These are phyloP conservation scores for Campoplex capitator DNA, from an alignment of 2,888 invertebrate genomes.

Conservation along the genomic window DNA sequence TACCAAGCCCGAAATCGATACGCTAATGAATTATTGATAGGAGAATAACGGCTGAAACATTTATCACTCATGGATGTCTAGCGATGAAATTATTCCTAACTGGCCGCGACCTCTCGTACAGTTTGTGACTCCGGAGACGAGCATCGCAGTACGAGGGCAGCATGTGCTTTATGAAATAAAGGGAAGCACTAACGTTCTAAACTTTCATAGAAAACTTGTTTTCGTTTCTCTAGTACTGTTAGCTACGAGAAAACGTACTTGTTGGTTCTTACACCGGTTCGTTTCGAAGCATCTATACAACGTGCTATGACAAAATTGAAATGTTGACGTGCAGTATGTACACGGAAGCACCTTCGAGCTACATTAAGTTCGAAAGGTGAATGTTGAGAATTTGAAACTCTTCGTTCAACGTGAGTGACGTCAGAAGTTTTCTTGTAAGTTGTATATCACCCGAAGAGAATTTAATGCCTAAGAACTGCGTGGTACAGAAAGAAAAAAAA, in stretches of 20 bases:
- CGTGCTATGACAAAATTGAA: slow-evolving; percentile 8
- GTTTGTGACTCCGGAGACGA: slow-evolving; percentile 2
- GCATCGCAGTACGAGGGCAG: not conserved
- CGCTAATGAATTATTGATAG: slow-evolving; percentile 23
- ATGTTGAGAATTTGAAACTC: not conserved
- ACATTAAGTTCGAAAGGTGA: not conserved
- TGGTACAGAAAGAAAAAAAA: not conserved
- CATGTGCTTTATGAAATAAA: slow-evolving; percentile 2
- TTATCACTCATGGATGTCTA: slow-evolving; percentile 11
- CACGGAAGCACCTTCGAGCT: not conserved
- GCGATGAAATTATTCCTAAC: slow-evolving; percentile 2
- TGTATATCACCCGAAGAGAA: not conserved
- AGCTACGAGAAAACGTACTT: not conserved
- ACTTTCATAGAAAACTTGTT: slow-evolving; percentile 40
- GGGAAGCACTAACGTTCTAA: slow-evolving; percentile 10
- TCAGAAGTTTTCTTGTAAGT: not conserved
- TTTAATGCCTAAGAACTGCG: not conserved
- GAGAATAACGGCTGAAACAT: not conserved
- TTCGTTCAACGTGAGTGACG: not conserved
- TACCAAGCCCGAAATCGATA: not conserved
- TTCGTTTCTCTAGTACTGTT: slow-evolving; percentile 14
- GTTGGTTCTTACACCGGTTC: not conserved
- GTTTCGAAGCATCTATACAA: not conserved
- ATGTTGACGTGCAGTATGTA: not conserved
- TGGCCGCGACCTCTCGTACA: not conserved